Evolutionary conservation across 2,888 invertebrate genomes (phyloP).

Genomic region (Mayetiola destructor): DNA sequence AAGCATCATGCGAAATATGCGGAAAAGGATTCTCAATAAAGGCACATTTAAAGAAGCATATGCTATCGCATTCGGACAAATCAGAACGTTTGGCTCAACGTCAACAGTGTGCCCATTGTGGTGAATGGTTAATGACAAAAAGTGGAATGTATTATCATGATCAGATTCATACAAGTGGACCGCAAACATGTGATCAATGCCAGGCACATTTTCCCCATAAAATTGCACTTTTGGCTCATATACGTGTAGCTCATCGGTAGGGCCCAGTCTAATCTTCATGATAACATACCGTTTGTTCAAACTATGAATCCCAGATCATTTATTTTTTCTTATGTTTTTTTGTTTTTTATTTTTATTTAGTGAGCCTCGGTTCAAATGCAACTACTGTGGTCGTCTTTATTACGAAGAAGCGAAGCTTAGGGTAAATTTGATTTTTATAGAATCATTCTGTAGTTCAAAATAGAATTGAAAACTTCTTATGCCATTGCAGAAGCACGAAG

Average conservation of each 20-base stretch:
- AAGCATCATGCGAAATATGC: neutral
- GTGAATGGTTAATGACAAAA: neutral
- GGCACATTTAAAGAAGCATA: neutral
- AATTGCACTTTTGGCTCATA: neutral
- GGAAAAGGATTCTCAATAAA: neutral
- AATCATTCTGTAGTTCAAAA: no score
- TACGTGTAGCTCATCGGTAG: neutral
- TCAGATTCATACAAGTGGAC: neutral
- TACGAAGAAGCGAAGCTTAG: no score
- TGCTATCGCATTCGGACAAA: neutral
- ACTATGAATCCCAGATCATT: no score
- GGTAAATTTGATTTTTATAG: no score
- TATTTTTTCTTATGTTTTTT: no score
- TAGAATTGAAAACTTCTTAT: neutral
- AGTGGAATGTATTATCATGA: conserved; percentile 6
- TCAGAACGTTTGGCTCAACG: conserved; percentile 4
- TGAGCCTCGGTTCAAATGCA: no score
- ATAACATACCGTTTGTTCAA: no score
- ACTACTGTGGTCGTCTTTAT: no score
- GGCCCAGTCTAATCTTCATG: no score
- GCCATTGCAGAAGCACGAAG: neutral
- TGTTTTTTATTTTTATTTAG: no score
- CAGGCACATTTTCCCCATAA: neutral
- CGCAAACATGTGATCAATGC: neutral
- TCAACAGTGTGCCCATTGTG: conserved; percentile 3